These are phyloP conservation scores for Lichenostomus cassidix DNA, from an alignment of 2,113 vertebrate genomes.

Conservation along the genomic window DNA sequence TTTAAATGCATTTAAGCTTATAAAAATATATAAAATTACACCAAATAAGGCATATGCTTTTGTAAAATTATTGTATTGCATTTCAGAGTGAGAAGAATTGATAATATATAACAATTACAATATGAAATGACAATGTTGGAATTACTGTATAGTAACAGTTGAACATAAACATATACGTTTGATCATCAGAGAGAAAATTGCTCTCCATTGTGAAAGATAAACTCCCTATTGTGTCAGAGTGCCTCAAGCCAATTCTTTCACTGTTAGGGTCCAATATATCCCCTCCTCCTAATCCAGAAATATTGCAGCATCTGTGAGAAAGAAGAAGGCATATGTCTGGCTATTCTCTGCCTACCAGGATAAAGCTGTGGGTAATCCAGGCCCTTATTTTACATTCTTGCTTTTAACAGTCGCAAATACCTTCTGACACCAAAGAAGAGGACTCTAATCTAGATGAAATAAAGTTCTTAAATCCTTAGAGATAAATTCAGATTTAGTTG, in stretches of 20 bases:
- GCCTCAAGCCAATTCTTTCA: neutral
- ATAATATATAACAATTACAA: neutral
- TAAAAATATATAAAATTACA: neutral
- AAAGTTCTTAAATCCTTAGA: conserved; percentile 53
- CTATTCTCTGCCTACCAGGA: neutral
- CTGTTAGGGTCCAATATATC: neutral
- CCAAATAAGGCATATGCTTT: neutral
- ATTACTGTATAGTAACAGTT: neutral
- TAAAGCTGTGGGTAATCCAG: conserved; percentile 56
- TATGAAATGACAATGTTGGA: accelerated
- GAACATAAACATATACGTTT: neutral
- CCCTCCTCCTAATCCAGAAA: conserved; percentile 49
- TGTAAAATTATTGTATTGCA: neutral
- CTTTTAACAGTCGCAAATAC: conserved; percentile 46
- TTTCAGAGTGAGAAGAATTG: neutral
- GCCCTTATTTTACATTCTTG: conserved; percentile 28
- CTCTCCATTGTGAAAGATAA: conserved; percentile 19
- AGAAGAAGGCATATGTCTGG: conserved; percentile 23
- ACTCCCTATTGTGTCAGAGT: neutral
- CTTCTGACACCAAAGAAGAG: conserved; percentile 40
- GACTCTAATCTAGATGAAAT: conserved; percentile 52
- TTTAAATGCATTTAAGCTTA: neutral
- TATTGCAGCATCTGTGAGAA: conserved; percentile 31
- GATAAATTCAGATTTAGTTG: conserved; percentile 51
- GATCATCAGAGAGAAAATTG: neutral